Evolutionary conservation across 2,888 invertebrate genomes (phyloP), one percentile per base, ranked within the genome.

Genomic region (Spicauda simplicius): DNA sequence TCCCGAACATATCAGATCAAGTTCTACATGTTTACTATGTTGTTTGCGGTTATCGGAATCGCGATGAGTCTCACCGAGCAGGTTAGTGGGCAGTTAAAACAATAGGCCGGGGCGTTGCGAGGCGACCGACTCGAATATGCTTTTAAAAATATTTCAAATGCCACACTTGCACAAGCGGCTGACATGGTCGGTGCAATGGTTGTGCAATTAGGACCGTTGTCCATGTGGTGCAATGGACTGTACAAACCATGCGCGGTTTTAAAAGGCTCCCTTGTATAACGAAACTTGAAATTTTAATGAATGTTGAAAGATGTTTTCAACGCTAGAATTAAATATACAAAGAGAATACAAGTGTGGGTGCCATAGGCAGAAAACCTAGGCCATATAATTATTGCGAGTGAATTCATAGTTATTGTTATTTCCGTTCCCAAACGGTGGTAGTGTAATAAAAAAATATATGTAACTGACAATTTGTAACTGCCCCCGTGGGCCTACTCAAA

Each of bases 101-200:
- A 65, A 65, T 54, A 48, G 56, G 11, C 50, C 48, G 37, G 25
- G 56, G 33, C 33, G 19, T 50, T 64, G 45, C 33, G 53, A 45
- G 19, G 48, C 20, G 18, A 45, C 53, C 25, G 25, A 25, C 25
- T 59, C 11, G 53, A 65, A 53, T 54, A 65, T 59, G 58, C 65
- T 65, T 65, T 65, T 65, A 58, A 65, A 14, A 53, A 59, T 65
- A 53, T 58, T 64, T 45, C 59, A 65, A 65, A 65, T 45, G 41
- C 41, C 53, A 30, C 58, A 53, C 41, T 65, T 65, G 59, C 59
- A 16, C 52, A 65, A 65, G 58, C 18, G 57, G 33, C 64, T 57
- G 37, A 45, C 20, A 37, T 41, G 58, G 52, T 20, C 52, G 53
- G 53, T 45, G 58, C 58, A 65, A 65, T 4, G 14, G 18, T 65